Base-by-base conservation (phyloP, 2,113 vertebrate genomes). In the Calyptomena viridis region DNA sequence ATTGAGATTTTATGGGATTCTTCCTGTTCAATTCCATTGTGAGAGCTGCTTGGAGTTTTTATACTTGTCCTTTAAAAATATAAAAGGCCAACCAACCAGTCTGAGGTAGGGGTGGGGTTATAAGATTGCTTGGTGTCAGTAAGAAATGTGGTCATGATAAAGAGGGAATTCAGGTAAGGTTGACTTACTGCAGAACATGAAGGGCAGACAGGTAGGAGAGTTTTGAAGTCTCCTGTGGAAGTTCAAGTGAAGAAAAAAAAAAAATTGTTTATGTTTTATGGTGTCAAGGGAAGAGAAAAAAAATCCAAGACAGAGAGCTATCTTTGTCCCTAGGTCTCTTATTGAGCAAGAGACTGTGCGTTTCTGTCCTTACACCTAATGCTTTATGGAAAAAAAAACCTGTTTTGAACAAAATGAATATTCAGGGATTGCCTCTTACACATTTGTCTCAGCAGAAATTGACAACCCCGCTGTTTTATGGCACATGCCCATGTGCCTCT, bases 401-500 rank as follows among this genome's bases (percentile, higher is more conserved):
- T 14, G 19, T 37, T 68, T 50, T 58, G 1, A 40, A 49, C n/a
- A 25, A 69, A 81, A 66, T 9, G 4, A 52, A 25, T 23, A 42
- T 23, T 33, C 13, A 13, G 33, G 25, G 9, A n/a, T 31, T 19
- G 11, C 55, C 33, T 47, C 22, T 30, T 18, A 8, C 0, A 1
- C 12, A 14, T 11, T 72, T n/a, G 31, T 82, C 22, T 9, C 24
- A 58, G 42, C 56, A 83, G 39, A 49, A 64, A 30, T 24, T 52
- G 30, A 52, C 40, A 64, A 8, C 3, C 10, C 27, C 12, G 16
- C 8, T 73, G 40, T 73, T 76, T 60, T n/a, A 52, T 9, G 49
- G 24, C 16, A 39, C 12, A 11, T 24, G 4, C 3, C 16, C 1
- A 1, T 5, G 7, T 69, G 28, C 6, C 8, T 7, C 23, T 37